Evolutionary conservation across 2,888 invertebrate genomes (phyloP).

Genomic region (Limnephilus rhombicus): DNA sequence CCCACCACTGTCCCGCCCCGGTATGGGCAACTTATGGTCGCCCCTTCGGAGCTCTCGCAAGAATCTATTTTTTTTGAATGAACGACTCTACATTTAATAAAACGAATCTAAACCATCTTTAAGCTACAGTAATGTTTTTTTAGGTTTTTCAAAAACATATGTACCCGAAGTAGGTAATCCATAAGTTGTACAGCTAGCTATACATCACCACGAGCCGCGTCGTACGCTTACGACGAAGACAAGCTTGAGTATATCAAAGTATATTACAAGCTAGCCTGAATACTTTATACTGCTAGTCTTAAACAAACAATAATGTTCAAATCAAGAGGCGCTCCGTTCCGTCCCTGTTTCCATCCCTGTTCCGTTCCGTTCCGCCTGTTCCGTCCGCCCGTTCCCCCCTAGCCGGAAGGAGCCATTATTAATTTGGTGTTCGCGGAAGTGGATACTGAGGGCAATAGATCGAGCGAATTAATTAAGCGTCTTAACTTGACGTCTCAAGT

Average conservation of each 20-base stretch:
- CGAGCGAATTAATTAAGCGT: conserved; percentile 26
- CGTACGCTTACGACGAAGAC: not conserved
- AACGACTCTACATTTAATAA: no score
- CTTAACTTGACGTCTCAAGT: not conserved
- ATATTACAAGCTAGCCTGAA: not conserved
- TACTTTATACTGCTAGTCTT: conserved; percentile 3
- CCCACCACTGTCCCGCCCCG: no score
- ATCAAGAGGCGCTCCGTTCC: conserved; percentile 5
- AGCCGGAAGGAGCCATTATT: conserved; percentile 28
- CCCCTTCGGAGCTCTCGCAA: no score
- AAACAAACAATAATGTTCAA: conserved; percentile 32
- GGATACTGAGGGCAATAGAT: conserved; percentile 3
- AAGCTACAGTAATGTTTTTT: not conserved
- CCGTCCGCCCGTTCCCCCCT: not conserved
- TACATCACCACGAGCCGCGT: not conserved
- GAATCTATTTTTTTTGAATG: no score
- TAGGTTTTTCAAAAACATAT: not conserved
- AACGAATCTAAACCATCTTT: no score
- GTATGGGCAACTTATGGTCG: no score
- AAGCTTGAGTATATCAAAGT: not conserved
- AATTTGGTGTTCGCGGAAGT: conserved; percentile 18
- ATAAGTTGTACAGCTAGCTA: not conserved
- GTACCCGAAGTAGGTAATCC: no score
- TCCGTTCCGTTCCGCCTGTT: not conserved
- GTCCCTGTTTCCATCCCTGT: not conserved